These are phyloP conservation scores for Charadrius vociferus DNA, from an alignment of 2,113 vertebrate genomes.

Conservation along the genomic window DNA sequence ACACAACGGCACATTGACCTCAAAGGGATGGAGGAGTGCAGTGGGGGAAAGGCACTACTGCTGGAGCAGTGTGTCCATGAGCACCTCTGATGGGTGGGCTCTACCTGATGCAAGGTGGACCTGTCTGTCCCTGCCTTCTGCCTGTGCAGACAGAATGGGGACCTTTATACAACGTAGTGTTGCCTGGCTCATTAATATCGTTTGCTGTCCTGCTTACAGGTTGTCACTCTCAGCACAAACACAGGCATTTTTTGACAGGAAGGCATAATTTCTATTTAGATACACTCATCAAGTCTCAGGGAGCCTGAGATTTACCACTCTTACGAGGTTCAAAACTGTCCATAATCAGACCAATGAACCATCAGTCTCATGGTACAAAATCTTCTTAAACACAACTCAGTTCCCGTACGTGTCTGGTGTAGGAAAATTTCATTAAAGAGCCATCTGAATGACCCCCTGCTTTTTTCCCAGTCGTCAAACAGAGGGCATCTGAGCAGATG, in stretches of 20 bases:
- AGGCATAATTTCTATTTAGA: not conserved
- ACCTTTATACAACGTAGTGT: not conserved
- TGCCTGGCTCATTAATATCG: not conserved
- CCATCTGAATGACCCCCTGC: not conserved
- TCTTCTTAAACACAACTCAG: not conserved
- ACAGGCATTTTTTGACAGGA: not conserved
- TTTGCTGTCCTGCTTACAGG: not conserved
- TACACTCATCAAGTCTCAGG: not conserved
- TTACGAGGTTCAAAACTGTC: not conserved
- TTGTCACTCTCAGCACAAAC: not conserved
- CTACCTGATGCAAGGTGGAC: not conserved
- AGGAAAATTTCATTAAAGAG: not conserved
- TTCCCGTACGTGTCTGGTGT: not conserved
- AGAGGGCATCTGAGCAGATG: not conserved
- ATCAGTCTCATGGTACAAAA: not conserved
- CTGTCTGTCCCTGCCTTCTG: not conserved
- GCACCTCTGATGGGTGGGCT: not conserved
- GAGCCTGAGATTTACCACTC: not conserved
- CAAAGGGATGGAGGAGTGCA: fast-evolving
- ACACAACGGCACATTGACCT: not conserved
- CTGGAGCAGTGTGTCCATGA: not conserved
- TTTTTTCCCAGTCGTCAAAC: not conserved
- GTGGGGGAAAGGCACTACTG: not conserved
- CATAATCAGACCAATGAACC: not conserved
- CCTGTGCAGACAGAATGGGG: not conserved